These are phyloP conservation scores for Parazoanthus atlanticus DNA, from an alignment of 92 coral and sea anemone genomes.

Conservation along the genomic window DNA sequence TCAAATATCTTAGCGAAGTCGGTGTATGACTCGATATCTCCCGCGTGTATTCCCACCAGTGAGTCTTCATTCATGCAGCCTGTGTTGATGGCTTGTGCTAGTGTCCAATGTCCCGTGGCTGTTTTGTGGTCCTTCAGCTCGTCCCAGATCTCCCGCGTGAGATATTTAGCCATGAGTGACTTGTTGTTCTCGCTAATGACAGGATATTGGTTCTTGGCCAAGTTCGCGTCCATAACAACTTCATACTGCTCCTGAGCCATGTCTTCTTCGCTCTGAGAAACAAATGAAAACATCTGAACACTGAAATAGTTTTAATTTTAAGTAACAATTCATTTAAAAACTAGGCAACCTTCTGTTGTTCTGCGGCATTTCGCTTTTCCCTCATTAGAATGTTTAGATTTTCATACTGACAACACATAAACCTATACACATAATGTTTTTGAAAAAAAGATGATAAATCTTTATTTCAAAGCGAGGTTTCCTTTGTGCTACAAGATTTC, in stretches of 20 bases:
- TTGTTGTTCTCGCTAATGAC: slow-evolving; percentile 38
- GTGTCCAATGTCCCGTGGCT: slow-evolving; percentile 53
- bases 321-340: too few relatives aligned
- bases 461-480: too few relatives aligned
- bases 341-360: too few relatives aligned
- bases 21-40: slow-evolving; percentile 67
- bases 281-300: too few relatives aligned
- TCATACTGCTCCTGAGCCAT: slow-evolving; percentile 33
- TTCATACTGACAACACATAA: too few relatives aligned
- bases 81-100: slow-evolving; percentile 73
- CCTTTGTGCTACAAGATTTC: too few relatives aligned
- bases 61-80: slow-evolving; percentile 55
- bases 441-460: too few relatives aligned
- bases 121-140: slow-evolving; percentile 56
- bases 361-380: too few relatives aligned
- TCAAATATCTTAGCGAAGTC: slow-evolving; percentile 68
- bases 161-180: slow-evolving; percentile 46
- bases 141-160: slow-evolving; percentile 55
- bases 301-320: too few relatives aligned
- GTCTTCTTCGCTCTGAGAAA: not conserved
- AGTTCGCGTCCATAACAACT: slow-evolving; percentile 62
- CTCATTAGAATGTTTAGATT: too few relatives aligned
- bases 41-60: slow-evolving; percentile 69
- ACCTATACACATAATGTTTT: too few relatives aligned
- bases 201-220: slow-evolving; percentile 70